These are phyloP conservation scores for Drosophila persimilis DNA, from an alignment of 1,140 invertebrate genomes.

Conservation along the genomic window DNA sequence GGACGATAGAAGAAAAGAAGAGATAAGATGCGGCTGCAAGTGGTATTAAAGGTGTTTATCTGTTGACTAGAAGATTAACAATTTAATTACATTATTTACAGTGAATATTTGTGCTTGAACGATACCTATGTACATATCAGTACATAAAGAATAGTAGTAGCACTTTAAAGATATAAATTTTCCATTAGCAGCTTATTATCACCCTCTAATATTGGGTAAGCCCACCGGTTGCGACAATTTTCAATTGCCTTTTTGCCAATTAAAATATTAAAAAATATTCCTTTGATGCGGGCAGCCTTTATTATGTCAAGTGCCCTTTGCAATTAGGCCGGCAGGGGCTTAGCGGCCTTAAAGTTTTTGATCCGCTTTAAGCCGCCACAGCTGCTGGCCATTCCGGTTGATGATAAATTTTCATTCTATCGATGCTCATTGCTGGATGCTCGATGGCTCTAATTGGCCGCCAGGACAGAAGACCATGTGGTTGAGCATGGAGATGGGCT, in stretches of 20 bases:
- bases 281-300: conserved; percentile 40
- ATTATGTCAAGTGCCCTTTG: conserved; percentile 46
- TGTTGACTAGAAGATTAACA: too few species aligned
- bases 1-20: too few species aligned
- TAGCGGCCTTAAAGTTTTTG: conserved; percentile 59
- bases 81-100: too few species aligned
- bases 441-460: conserved; percentile 51
- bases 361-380: conserved; percentile 59
- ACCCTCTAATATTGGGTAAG: conserved; percentile 17
- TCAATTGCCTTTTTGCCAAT: conserved; percentile 51
- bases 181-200: not conserved
- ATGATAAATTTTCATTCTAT: conserved; percentile 58
- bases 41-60: conserved; percentile 8
- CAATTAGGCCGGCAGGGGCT: conserved; percentile 61
- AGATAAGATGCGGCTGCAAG: conserved; percentile 19
- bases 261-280: conserved; percentile 52
- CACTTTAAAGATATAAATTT: conserved; percentile 7
- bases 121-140: too few species aligned
- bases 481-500: conserved; percentile 3
- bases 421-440: conserved; percentile 30
- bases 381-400: conserved; percentile 57
- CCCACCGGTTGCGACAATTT: conserved; percentile 19
- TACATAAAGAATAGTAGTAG: too few species aligned
- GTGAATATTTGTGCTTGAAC: too few species aligned
- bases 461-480: conserved; percentile 10